Percentiles rank a stretch among this genome's conserved stretches.
phyloP scores from a whole-genome alignment of 2,113 vertebrate genomes.

The Silurus meridionalis region DNA sequence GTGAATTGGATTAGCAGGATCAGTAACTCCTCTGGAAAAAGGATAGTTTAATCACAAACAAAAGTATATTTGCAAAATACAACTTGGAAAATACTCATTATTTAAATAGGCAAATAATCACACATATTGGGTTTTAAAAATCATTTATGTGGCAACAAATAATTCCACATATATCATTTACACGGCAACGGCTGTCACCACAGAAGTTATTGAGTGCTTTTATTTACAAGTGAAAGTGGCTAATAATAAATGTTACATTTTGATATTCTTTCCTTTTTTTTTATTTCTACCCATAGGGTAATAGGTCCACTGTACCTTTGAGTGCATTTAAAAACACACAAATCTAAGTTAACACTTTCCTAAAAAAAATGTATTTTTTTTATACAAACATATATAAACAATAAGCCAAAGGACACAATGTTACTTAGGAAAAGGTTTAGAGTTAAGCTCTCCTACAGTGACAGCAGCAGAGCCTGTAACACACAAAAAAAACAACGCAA shows the following conservation, averaged over 20 bases:
- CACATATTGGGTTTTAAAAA: conserved; percentile 80
- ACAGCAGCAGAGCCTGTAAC: conserved; percentile 75
- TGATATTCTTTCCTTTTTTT: conserved; percentile 79
- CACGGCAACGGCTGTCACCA: conserved; percentile 81
- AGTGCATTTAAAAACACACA: conserved; percentile 96
- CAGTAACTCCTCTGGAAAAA: neutral
- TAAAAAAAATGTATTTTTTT: conserved; percentile 66
- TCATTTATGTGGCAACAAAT: conserved; percentile 84
- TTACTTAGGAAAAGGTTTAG: conserved; percentile 87
- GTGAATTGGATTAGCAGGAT: neutral
- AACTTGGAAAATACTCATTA: neutral
- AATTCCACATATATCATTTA: conserved; percentile 80
- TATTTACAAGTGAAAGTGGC: conserved; percentile 94
- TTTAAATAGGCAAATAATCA: conserved; percentile 45
- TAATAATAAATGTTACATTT: conserved; percentile 89
- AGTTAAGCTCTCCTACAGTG: conserved; percentile 75
- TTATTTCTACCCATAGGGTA: conserved; percentile 99
- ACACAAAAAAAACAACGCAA: conserved; percentile 77
- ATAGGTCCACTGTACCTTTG: conserved; percentile 95
- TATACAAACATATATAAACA: conserved; percentile 72
- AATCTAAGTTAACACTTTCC: conserved; percentile 92
- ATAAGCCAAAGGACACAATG: conserved; percentile 82
- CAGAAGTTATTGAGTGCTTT: conserved; percentile 88
- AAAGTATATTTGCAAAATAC: neutral
- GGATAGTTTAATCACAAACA: neutral